Conservation (phyloP, 1,140 invertebrate species). For the Drosophila ficusphila region DNA sequence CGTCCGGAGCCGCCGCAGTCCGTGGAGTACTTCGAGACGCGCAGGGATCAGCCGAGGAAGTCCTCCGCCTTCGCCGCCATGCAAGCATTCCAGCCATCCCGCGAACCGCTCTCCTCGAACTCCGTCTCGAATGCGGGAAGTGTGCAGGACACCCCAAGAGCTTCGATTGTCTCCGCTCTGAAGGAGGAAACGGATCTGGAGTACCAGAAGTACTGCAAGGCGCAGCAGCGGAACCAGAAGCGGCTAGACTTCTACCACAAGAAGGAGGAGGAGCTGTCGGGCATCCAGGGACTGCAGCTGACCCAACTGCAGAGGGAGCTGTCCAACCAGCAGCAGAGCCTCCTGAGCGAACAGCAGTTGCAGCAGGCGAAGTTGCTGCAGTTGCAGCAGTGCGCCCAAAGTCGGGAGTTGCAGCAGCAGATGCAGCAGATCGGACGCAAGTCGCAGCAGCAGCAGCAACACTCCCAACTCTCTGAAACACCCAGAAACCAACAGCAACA, state of each 20-base stretch:
- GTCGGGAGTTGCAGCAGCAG: conserved; percentile 34
- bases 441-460: conserved; percentile 27
- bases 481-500: conserved; percentile 17
- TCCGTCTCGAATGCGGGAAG: conserved; percentile 20
- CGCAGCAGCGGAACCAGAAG: conserved; percentile 77
- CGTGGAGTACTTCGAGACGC: conserved; percentile 61
- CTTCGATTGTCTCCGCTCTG: conserved; percentile 54
- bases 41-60: conserved; percentile 46
- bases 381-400: conserved; percentile 25
- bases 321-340: conserved; percentile 6
- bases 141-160: conserved; percentile 52
- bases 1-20: conserved; percentile 53
- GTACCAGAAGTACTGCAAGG: conserved; percentile 72
- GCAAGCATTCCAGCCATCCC: conserved; percentile 83
- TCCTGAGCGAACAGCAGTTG: conserved; percentile 34
- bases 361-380: conserved; percentile 34
- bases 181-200: conserved; percentile 64
- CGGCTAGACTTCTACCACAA: conserved; percentile 72
- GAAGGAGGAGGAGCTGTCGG: conserved; percentile 74
- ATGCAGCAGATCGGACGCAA: conserved; percentile 21
- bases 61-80: conserved; percentile 81
- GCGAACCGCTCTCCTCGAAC: conserved; percentile 64
- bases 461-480: conserved; percentile 23
- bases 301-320: conserved; percentile 31
- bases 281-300: conserved; percentile 18